A percentile compares a stretch with the other conserved stretches of the same genome.
Evolutionary conservation across 2,888 invertebrate genomes (phyloP).

Genomic region (Pristionchus exspectatus): DNA sequence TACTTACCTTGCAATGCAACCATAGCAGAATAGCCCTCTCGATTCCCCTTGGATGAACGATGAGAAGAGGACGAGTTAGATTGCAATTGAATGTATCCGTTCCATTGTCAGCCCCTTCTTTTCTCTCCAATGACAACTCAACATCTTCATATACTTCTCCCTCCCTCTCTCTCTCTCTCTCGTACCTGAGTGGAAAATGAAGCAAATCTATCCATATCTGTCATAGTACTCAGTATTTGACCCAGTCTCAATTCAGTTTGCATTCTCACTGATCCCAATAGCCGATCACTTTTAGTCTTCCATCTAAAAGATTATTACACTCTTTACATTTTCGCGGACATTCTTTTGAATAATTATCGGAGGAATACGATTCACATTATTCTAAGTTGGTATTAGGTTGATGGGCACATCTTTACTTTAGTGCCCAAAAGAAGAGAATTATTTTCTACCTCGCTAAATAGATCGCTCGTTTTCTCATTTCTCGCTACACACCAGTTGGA

Average conservation of each 20-base stretch:
- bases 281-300: constrained; percentile 32
- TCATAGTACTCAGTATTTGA: background rate
- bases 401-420: too few relatives aligned
- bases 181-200: constrained; percentile 90
- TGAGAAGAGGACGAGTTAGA: constrained; percentile 38
- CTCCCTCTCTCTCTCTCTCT: background rate
- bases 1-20: constrained; percentile 94
- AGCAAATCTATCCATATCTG: constrained; percentile 97
- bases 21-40: constrained; percentile 95
- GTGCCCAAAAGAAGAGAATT: too few relatives aligned
- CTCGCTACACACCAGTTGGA: too few relatives aligned
- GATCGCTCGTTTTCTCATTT: too few relatives aligned
- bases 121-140: constrained; percentile 43
- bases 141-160: background rate
- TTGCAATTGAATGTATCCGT: constrained; percentile 43
- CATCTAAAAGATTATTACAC: constrained; percentile 9
- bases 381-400: too few relatives aligned
- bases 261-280: constrained; percentile 38
- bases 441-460: too few relatives aligned
- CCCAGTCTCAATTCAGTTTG: constrained; percentile 30
- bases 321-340: background rate
- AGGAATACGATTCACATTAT: too few relatives aligned
- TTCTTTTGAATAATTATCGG: background rate
- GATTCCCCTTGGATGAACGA: constrained; percentile 81
- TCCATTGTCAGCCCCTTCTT: constrained; percentile 14